Evolutionary conservation across 1,140 invertebrate genomes (phyloP).

Genomic region (Camponotus pennsylvanicus): DNA sequence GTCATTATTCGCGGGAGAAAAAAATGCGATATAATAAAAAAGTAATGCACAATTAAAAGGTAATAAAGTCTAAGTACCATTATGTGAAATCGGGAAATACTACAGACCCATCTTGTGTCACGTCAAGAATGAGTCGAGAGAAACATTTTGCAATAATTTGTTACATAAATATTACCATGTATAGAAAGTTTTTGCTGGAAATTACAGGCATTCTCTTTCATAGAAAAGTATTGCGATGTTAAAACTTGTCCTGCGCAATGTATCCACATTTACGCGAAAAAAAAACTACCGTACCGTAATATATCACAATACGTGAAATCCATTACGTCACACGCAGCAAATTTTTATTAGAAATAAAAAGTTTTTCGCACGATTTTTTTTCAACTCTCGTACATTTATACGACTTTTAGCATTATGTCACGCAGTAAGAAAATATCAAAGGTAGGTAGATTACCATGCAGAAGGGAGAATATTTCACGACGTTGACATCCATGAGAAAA

Average conservation of each 20-base stretch:
- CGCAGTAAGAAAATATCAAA: constrained; percentile 23
- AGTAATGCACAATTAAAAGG: background rate
- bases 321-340: background rate
- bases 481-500: constrained; percentile 37
- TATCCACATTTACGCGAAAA: background rate
- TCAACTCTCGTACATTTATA: background rate
- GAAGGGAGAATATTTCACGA: constrained; percentile 48
- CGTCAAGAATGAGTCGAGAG: background rate
- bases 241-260: constrained; percentile 31
- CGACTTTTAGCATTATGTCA: constrained; percentile 35
- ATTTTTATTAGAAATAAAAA: constrained; percentile 5
- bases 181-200: constrained; percentile 23
- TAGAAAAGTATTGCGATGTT: background rate
- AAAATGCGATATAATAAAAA: background rate
- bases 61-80: background rate
- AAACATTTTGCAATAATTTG: background rate
- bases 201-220: background rate
- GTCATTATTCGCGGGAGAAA: background rate
- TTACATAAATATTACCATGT: constrained; percentile 30
- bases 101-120: background rate
- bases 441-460: constrained; percentile 46
- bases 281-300: background rate
- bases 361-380: background rate
- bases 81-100: background rate
- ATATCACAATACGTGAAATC: background rate